These are phyloP conservation scores for Lemur catta DNA, from an alignment of 2,797 vertebrate genomes.

Conservation along the genomic window DNA sequence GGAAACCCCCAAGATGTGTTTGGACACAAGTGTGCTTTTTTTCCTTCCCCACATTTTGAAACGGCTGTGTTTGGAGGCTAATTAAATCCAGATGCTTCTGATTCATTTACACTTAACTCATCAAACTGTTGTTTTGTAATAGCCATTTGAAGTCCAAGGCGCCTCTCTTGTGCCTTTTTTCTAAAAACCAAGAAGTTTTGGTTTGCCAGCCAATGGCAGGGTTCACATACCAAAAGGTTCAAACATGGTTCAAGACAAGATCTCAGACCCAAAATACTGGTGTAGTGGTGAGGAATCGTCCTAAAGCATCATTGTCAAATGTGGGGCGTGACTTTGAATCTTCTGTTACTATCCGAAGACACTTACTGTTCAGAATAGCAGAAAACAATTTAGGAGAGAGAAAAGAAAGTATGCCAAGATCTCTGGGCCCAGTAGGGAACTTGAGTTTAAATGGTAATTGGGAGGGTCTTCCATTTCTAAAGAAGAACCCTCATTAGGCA, in stretches of 20 bases:
- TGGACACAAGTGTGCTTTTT: conserved; percentile 60
- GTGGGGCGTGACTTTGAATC: background rate
- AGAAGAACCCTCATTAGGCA: background rate
- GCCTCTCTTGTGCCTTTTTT: conserved; percentile 71
- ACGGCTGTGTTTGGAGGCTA: conserved; percentile 73
- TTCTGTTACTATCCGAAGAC: background rate
- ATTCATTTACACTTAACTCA: conserved; percentile 81
- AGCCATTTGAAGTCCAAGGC: conserved; percentile 75
- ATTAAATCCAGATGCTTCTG: conserved; percentile 79
- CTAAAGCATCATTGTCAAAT: background rate
- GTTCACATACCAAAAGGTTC: conserved; percentile 66
- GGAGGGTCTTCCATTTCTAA: background rate
- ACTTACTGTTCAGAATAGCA: background rate
- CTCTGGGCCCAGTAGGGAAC: background rate
- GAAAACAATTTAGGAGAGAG: background rate
- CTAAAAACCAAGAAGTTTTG: conserved; percentile 62
- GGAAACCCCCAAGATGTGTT: conserved; percentile 52
- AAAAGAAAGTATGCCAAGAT: background rate
- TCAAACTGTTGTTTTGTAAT: conserved; percentile 80
- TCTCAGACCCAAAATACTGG: background rate
- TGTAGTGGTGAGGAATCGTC: conserved; percentile 3
- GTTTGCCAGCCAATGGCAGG: conserved; percentile 57
- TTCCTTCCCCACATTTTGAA: conserved; percentile 68
- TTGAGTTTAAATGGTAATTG: background rate
- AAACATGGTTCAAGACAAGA: conserved; percentile 65